phyloP scores from a whole-genome alignment of 30 jellyfish, hydroid and myxozoan species.

The Clytia hemisphaerica region DNA sequence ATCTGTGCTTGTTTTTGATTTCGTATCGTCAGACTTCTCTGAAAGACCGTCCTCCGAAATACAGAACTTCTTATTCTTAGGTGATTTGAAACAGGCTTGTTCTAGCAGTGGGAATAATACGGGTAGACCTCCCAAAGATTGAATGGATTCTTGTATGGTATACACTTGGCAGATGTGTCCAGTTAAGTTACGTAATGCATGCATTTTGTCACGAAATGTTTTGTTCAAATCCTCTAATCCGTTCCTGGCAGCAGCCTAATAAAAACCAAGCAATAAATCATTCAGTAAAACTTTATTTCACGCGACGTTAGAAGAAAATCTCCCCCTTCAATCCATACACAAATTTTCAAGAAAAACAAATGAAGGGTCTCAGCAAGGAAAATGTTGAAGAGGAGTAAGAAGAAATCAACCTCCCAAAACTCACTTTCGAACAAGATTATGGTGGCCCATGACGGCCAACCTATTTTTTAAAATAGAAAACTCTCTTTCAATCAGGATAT shows the following conservation, averaged over 20 bases:
- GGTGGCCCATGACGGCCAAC: too few species aligned
- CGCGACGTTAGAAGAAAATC: too few species aligned
- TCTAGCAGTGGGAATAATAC: slow-evolving; percentile 83
- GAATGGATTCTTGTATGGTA: slow-evolving; percentile 62
- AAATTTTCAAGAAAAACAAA: background rate
- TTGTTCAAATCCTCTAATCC: slow-evolving; percentile 34
- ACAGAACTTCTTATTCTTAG: slow-evolving; percentile 14
- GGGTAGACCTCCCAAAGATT: slow-evolving; percentile 82
- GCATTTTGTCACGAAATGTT: slow-evolving; percentile 13
- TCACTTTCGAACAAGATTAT: too few species aligned
- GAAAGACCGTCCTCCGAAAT: slow-evolving; percentile 11
- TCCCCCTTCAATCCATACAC: too few species aligned
- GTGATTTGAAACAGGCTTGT: slow-evolving; percentile 36
- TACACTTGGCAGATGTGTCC: too few species aligned
- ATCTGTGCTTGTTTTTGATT: background rate
- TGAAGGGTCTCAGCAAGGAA: background rate
- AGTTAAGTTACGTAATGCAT: slow-evolving; percentile 36
- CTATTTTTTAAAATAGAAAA: too few species aligned
- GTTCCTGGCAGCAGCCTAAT: slow-evolving; percentile 54
- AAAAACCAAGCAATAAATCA: too few species aligned
- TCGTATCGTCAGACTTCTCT: slow-evolving; percentile 2
- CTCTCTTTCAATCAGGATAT: too few species aligned
- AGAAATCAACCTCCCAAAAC: too few species aligned
- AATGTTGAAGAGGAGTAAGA: too few species aligned
- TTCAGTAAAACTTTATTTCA: too few species aligned